Conservation (phyloP, 2,888 invertebrate genomes). For the Ypsolopha sequella region DNA sequence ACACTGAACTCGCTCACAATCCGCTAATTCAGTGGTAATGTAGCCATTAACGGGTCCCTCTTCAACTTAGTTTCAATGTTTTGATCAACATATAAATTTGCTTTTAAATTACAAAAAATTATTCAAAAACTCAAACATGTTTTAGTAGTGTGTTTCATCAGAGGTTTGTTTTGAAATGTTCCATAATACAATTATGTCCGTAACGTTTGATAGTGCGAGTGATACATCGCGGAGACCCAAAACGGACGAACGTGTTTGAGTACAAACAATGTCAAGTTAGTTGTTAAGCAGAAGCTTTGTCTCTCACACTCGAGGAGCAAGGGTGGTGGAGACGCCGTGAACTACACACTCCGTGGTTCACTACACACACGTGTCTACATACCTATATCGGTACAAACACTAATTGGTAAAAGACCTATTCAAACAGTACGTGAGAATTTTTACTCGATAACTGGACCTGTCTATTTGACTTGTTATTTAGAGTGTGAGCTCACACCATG, state of each 20-base stretch:
- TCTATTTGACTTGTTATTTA: slow-evolving; percentile 65
- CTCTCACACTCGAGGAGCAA: not conserved
- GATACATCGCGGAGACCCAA: too few species aligned
- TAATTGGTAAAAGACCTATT: slow-evolving; percentile 68
- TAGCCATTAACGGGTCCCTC: not conserved
- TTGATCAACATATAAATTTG: too few species aligned
- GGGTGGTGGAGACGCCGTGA: not conserved
- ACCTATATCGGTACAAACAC: slow-evolving; percentile 63
- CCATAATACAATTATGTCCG: too few species aligned
- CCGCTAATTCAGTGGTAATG: slow-evolving; percentile 1
- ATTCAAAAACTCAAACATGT: too few species aligned
- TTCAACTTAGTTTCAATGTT: not conserved
- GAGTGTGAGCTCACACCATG: slow-evolving; percentile 56
- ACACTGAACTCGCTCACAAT: slow-evolving; percentile 20
- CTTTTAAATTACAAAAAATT: too few species aligned
- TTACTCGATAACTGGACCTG: slow-evolving; percentile 65
- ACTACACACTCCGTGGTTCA: not conserved
- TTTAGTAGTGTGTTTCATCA: too few species aligned
- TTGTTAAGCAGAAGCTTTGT: slow-evolving; percentile 15
- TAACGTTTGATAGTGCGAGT: too few species aligned
- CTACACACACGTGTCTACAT: slow-evolving; percentile 12
- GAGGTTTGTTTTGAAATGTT: too few species aligned
- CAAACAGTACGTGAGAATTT: slow-evolving; percentile 66
- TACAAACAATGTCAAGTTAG: slow-evolving; percentile 43
- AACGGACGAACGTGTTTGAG: slow-evolving; percentile 21